A percentile compares a stretch with the other conserved stretches of the same genome.
Conservation (phyloP, 2,113 vertebrate species). For the Heterochromis multidens region DNA sequence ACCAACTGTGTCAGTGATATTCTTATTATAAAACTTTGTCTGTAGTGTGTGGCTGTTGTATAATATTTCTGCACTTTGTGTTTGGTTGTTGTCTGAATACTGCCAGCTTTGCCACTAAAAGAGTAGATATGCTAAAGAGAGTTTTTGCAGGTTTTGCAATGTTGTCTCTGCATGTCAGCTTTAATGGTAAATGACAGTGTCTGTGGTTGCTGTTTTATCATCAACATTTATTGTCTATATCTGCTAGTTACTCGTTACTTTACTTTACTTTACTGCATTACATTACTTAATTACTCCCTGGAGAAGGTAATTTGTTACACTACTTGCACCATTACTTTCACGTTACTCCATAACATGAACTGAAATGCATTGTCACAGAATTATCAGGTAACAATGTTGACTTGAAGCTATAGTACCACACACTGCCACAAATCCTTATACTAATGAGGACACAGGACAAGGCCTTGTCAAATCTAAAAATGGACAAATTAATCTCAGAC, state of each 20-base stretch:
- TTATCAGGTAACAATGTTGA: no score
- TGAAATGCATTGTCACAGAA: no score
- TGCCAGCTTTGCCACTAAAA: background rate
- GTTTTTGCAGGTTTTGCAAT: background rate
- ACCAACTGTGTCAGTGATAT: background rate
- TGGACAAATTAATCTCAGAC: no score
- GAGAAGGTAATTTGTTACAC: background rate
- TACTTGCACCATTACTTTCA: no score
- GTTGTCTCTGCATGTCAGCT: background rate
- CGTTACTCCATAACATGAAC: no score
- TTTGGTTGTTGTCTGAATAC: background rate
- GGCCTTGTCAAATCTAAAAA: no score
- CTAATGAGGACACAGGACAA: no score
- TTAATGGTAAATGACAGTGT: background rate
- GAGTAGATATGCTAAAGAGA: background rate
- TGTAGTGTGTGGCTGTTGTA: no score
- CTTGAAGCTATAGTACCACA: no score
- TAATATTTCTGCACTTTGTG: background rate
- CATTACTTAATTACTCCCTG: background rate
- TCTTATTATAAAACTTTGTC: background rate
- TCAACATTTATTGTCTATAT: background rate
- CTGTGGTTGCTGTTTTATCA: accelerated
- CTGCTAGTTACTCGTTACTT: background rate
- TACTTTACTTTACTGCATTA: background rate
- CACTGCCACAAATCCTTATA: no score